Base-by-base conservation (phyloP, 1,140 invertebrate genomes). In the Danaus melanippus region DNA sequence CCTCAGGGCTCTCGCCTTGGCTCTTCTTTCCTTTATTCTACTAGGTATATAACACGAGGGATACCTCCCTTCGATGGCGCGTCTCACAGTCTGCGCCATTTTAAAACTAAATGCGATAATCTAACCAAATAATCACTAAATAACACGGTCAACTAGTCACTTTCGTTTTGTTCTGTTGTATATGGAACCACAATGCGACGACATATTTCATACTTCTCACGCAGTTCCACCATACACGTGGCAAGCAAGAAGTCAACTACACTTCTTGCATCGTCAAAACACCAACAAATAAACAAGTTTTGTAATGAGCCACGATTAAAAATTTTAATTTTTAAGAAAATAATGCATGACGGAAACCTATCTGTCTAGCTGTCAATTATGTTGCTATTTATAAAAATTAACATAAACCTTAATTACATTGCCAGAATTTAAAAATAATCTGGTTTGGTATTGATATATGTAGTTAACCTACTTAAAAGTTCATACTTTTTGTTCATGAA, bases 11-110 rank as follows among this genome's bases (percentile, higher is more conserved):
- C 90, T 91, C 51, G 92, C 90, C 72, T 91, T 91, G 0, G 89
- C 89, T 69, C 90, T 84, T 53, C 93, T 89, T 63, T 95, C 93
- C 67, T 94, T 92, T 42, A 95, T 85, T 62, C 94, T 90, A 59
- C 88, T 88, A 49, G 79, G 80, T 64, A 90, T 89, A 54, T 93
- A 93, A 76, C 93, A 95, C 2, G 93, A 90, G 50, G 94, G 93
- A 76, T 90, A 90, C 64, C 88, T 88, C 53, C 93, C 93, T 58
- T 83, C 80, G 10, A 82, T 64, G 53, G 83, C 70, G 49, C 75
- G 73, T 62, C 83, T 69, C 11, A 84, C 71, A 8, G 83, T 84
- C 64, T 84, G 80, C 73, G 83, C 80, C 80, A 86, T 86, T 75
- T 73, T 83, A 59, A 67, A 64, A 51, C 59, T 56, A 66, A 53